A percentile compares a stretch with the other conserved stretches of the same genome.
phyloP scores from a whole-genome alignment of 2,113 vertebrate genomes.

The Rhinichthys klamathensis region DNA sequence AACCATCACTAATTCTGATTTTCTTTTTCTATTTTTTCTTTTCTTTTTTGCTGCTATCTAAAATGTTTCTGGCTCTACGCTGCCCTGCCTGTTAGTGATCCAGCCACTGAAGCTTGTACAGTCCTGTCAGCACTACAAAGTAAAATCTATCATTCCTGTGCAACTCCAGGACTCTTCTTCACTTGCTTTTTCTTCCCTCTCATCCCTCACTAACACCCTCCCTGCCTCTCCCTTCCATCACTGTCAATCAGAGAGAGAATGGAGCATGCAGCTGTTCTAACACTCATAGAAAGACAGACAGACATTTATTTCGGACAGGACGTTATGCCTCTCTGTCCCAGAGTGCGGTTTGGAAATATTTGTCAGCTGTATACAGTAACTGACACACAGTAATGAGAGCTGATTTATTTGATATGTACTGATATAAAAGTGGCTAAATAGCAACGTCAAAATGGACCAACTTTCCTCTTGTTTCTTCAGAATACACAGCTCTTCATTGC shows the following conservation, averaged over 20 bases:
- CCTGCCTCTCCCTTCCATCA: neutral
- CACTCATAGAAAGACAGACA: slow-evolving; percentile 35
- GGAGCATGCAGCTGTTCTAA: slow-evolving; percentile 22
- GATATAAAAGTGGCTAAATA: slow-evolving; percentile 31
- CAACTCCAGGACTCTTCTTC: slow-evolving; percentile 43
- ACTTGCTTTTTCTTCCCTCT: slow-evolving; percentile 18
- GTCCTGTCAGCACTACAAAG: slow-evolving; percentile 46
- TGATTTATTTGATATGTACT: slow-evolving; percentile 48
- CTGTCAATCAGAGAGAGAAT: slow-evolving; percentile 35
- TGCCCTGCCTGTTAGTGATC: slow-evolving; percentile 33
- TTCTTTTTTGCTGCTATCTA: neutral
- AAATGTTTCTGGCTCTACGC: slow-evolving; percentile 28
- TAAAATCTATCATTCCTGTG: slow-evolving; percentile 51
- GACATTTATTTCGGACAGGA: neutral
- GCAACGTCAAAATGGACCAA: slow-evolving; percentile 33
- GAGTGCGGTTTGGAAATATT: neutral
- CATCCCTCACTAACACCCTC: slow-evolving; percentile 14
- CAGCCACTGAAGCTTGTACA: slow-evolving; percentile 25
- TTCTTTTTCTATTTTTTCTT: neutral
- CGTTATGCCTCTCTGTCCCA: neutral
- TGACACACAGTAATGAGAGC: slow-evolving; percentile 31
- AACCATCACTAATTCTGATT: neutral
- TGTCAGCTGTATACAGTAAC: slow-evolving; percentile 30
- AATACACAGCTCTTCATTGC: slow-evolving; percentile 46
- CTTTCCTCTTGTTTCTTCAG: slow-evolving; percentile 14